Evolutionary conservation across 1,140 invertebrate species (phyloP).

Genomic region (Grapholita molesta): DNA sequence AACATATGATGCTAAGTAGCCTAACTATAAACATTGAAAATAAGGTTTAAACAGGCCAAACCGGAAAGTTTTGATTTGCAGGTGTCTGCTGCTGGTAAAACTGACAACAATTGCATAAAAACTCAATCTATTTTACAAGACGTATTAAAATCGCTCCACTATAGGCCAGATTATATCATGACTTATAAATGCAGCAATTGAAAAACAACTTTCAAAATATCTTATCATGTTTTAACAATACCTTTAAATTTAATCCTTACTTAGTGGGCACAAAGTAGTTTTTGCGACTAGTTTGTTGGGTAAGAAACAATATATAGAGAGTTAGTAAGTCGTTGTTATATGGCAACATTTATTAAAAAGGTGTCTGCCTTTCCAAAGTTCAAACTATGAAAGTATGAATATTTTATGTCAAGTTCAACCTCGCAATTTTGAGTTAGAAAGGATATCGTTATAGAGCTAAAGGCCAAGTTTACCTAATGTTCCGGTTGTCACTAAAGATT

Average conservation of each 20-base stretch:
- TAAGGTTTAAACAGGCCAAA: background rate
- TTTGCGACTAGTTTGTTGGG: background rate
- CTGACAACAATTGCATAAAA: slow-evolving; percentile 38
- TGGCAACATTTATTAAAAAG: slow-evolving; percentile 22
- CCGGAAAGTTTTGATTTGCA: background rate
- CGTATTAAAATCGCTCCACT: slow-evolving; percentile 36
- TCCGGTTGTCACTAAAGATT: background rate
- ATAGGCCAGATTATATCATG: slow-evolving; percentile 40
- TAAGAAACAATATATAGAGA: background rate
- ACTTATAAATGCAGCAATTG: slow-evolving; percentile 33
- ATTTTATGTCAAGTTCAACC: slow-evolving; percentile 9
- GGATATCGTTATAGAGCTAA: background rate
- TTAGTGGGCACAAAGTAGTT: background rate
- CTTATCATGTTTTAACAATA: background rate
- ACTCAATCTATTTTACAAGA: slow-evolving; percentile 47
- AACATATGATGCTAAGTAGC: too few relatives aligned
- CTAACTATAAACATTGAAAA: background rate
- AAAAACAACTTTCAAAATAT: background rate
- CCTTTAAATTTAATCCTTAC: background rate
- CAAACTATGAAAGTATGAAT: slow-evolving; percentile 11
- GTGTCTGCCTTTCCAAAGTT: slow-evolving; percentile 14
- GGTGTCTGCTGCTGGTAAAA: slow-evolving; percentile 18
- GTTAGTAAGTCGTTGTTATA: slow-evolving; percentile 19
- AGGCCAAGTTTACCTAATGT: background rate
- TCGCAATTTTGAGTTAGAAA: background rate